These are phyloP conservation scores for Alosa sapidissima DNA, from an alignment of 2,797 vertebrate genomes.

Conservation along the genomic window DNA sequence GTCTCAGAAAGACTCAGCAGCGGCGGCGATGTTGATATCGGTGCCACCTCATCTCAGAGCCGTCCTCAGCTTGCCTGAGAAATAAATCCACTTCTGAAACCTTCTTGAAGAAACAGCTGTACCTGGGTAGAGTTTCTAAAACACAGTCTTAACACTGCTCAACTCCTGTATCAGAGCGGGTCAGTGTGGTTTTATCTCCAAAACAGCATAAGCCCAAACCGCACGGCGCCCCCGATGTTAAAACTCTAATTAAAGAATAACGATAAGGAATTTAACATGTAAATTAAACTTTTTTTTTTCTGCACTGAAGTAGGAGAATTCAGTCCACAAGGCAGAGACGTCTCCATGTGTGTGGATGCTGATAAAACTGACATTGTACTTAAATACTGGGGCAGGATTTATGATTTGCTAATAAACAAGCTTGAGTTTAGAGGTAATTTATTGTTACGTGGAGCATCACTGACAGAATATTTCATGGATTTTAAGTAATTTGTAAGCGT, in stretches of 20 bases:
- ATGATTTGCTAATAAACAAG: slow-evolving; percentile 6
- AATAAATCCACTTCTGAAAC: not conserved
- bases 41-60: not conserved
- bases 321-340: not conserved
- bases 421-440: not conserved
- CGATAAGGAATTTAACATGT: slow-evolving; percentile 2
- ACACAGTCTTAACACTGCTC: not conserved
- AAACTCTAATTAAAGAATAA: not conserved
- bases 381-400: not conserved
- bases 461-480: slow-evolving; percentile 14
- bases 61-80: not conserved
- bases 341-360: slow-evolving; percentile 5
- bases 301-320: not conserved
- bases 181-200: not conserved
- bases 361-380: not conserved
- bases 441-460: not conserved
- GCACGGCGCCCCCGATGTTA: not conserved
- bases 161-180: not conserved
- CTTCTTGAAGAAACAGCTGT: not conserved
- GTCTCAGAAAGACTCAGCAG: not conserved
- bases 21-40: not conserved
- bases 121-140: not conserved
- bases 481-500: not conserved
- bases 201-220: not conserved
- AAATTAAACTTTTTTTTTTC: not conserved